Percentiles rank a stretch among this genome's conserved stretches.
Evolutionary conservation across 2,113 vertebrate genomes (phyloP).

Genomic region (Oreochromis niloticus): DNA sequence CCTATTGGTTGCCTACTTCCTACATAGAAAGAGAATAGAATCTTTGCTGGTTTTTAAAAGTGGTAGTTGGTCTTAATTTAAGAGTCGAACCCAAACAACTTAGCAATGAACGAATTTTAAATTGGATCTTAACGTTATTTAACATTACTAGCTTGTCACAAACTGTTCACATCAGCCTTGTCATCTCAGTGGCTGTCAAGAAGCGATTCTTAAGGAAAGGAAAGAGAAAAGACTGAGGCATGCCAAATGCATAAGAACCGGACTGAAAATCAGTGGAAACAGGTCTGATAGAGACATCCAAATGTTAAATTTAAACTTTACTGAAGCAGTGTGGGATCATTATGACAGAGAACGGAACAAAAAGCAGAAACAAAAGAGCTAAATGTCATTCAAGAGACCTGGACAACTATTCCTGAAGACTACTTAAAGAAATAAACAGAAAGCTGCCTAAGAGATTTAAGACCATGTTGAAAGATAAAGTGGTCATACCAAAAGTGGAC

Average conservation of each 20-base stretch:
- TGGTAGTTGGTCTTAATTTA: background rate
- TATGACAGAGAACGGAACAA: background rate
- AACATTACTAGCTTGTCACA: background rate
- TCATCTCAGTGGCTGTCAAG: background rate
- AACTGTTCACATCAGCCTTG: background rate
- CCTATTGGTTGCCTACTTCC: background rate
- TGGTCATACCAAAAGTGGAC: background rate
- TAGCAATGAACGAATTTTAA: background rate
- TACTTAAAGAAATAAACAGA: background rate
- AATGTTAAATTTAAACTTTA: background rate
- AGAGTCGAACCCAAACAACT: background rate
- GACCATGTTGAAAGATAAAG: background rate
- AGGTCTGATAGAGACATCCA: background rate
- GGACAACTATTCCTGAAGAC: background rate
- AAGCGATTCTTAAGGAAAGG: background rate
- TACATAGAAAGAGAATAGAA: background rate
- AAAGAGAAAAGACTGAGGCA: background rate
- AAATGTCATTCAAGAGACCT: background rate
- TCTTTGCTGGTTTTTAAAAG: background rate
- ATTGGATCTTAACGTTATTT: background rate
- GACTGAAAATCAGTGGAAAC: background rate
- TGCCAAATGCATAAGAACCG: background rate
- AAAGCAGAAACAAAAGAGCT: background rate
- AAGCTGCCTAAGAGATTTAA: background rate
- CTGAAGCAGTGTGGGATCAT: background rate